phyloP scores from a whole-genome alignment of 2,888 invertebrate species.

The Drosophila subquinaria region DNA sequence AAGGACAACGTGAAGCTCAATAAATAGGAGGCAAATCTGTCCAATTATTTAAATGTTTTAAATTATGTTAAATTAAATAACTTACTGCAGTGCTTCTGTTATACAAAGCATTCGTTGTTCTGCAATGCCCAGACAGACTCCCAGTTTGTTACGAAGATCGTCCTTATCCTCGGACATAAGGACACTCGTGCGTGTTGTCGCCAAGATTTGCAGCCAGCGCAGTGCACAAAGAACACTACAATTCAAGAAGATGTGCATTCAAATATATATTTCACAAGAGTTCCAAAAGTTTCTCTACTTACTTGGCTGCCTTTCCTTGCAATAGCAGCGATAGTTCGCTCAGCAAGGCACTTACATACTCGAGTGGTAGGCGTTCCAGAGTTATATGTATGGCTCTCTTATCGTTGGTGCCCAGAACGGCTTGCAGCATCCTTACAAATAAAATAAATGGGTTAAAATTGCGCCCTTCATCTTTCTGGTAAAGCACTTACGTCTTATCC shows the following conservation, averaged over 20 bases:
- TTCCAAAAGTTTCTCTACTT: conserved; percentile 82
- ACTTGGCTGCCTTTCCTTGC: conserved; percentile 89
- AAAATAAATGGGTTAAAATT: not conserved
- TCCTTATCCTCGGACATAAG: conserved; percentile 84
- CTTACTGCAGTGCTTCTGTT: conserved; percentile 83
- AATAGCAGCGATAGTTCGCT: conserved; percentile 90
- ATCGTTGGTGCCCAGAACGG: conserved; percentile 90
- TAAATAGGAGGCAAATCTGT: not conserved
- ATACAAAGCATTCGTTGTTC: conserved; percentile 84
- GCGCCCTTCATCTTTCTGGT: no score
- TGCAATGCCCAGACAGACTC: conserved; percentile 84
- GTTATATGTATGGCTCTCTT: conserved; percentile 90
- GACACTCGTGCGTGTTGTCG: conserved; percentile 84
- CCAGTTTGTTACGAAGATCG: conserved; percentile 83
- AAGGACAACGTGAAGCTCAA: conserved; percentile 6
- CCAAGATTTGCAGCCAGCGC: conserved; percentile 82
- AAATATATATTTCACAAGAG: not conserved
- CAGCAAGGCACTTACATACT: conserved; percentile 90
- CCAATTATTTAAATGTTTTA: not conserved
- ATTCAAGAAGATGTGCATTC: not conserved
- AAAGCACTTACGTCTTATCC: conserved; percentile 87
- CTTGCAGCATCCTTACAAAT: conserved; percentile 88
- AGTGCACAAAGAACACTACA: conserved; percentile 81
- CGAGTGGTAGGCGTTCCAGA: conserved; percentile 90
- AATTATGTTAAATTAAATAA: conserved; percentile 14